Base-by-base conservation (phyloP, 2,888 invertebrate species). In the Chymomyza caudatula region DNA sequence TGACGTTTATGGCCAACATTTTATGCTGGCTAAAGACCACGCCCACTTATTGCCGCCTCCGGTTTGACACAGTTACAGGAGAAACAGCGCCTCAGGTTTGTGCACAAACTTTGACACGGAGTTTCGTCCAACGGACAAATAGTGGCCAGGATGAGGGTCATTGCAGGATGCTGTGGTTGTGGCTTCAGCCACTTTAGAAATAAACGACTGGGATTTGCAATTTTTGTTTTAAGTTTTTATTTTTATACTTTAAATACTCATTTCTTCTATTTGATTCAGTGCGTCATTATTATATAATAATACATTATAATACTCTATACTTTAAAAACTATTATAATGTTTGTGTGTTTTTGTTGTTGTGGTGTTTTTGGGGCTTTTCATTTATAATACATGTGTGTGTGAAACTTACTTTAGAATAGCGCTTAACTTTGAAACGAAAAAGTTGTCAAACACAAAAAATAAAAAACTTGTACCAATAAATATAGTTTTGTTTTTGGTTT, bases 211-310 rank as follows among this genome's bases (percentile, higher is more conserved):
- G 11, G 8, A 11, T 4, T 11, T 37, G 65, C 56, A 61, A 68
- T 51, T 57, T 73, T 69, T 65, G 69, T 76, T 76, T 78, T 68
- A 69, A 51, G 51, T 74, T 74, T 83, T 81, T 74, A 47, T 65
- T 69, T 51, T 51, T 51, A 51, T 51, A 60, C 79, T 83, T 86
- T 85, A 82, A 81, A 78, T 83, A 87, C 86, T 84, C 85, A 75
- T 84, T 87, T 84, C 82, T 76, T 82, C 89, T 89, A 89, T 89
- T 89, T 89, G 87, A 89, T 89, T 89, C 89, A 89, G 89, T 89
- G 89, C 89, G 89, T 89, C 88, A 84, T 89, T 86, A 78, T 85
- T 67, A 71, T 4, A 49, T 73, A 67, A 65, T 73, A 85, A 71
- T 4, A 49, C 72, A 67, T 65, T 73, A 85, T 79, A 77, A 77